Evolutionary conservation across 2,113 vertebrate genomes (phyloP).

Genomic region (Gymnorhina tibicen): DNA sequence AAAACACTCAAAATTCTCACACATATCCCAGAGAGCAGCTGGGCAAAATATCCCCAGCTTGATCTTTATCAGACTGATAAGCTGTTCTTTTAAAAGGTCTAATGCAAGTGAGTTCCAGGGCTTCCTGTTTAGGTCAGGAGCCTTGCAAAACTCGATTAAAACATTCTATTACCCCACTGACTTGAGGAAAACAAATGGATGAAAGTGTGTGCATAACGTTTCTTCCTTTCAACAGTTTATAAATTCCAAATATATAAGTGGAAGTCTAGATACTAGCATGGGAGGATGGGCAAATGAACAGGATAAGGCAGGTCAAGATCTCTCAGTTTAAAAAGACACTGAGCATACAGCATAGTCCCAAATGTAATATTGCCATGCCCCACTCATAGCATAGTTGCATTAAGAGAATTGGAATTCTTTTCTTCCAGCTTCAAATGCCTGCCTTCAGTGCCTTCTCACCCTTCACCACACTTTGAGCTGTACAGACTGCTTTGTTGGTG

Average conservation of each 20-base stretch:
- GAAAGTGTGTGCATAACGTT: neutral
- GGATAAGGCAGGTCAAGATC: neutral
- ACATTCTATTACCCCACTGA: neutral
- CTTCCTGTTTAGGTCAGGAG: neutral
- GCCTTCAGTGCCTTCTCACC: neutral
- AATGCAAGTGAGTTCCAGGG: neutral
- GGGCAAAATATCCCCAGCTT: neutral
- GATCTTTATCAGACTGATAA: neutral
- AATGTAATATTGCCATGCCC: neutral
- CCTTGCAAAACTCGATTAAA: neutral
- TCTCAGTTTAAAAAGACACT: neutral
- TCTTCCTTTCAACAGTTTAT: neutral
- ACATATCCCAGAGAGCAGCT: neutral
- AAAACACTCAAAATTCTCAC: neutral
- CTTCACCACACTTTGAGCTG: neutral
- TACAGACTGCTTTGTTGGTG: neutral
- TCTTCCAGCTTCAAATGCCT: neutral
- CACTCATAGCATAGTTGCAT: neutral
- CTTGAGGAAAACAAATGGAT: neutral
- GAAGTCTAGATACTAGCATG: neutral
- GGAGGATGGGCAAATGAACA: neutral
- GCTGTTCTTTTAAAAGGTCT: neutral
- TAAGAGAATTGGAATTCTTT: neutral
- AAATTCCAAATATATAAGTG: neutral
- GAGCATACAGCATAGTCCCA: neutral